Conservation (phyloP, 2,113 vertebrate species). For the Malaclemys terrapin region DNA sequence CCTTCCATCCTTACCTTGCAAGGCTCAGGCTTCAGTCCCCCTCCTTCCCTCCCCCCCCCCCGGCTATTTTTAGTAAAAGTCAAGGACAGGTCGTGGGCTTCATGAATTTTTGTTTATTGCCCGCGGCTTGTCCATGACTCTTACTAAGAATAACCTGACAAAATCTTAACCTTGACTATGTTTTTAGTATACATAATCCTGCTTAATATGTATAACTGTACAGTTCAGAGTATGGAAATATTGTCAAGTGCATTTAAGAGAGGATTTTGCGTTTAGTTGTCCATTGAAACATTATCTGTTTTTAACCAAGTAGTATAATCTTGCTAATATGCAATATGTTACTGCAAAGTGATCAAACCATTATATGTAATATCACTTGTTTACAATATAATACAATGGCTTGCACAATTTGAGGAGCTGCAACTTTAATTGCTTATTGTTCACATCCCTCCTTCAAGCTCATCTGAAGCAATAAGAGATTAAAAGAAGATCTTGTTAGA, state of each 20-base stretch:
- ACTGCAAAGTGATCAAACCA: not conserved
- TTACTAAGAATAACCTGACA: too few relatives aligned
- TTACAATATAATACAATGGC: slow-evolving; percentile 1
- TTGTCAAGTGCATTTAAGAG: slow-evolving; percentile 31
- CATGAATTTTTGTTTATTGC: not conserved
- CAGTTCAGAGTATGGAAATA: slow-evolving; percentile 33
- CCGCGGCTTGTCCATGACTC: too few relatives aligned
- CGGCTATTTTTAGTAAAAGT: not conserved
- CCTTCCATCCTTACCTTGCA: not conserved
- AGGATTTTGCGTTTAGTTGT: not conserved
- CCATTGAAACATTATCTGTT: not conserved
- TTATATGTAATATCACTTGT: not conserved
- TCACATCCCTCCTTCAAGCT: not conserved
- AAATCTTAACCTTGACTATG: not conserved
- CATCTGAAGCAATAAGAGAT: not conserved
- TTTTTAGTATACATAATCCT: not conserved
- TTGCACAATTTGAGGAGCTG: not conserved
- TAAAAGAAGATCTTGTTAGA: not conserved
- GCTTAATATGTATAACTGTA: slow-evolving; percentile 2
- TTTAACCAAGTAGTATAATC: slow-evolving; percentile 5
- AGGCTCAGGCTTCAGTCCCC: not conserved
- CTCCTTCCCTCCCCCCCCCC: not conserved
- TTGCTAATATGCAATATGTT: not conserved
- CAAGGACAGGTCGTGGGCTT: not conserved
- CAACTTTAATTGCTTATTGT: not conserved